phyloP scores from a whole-genome alignment of 2,113 vertebrate genomes.

The Heliornis fulica region DNA sequence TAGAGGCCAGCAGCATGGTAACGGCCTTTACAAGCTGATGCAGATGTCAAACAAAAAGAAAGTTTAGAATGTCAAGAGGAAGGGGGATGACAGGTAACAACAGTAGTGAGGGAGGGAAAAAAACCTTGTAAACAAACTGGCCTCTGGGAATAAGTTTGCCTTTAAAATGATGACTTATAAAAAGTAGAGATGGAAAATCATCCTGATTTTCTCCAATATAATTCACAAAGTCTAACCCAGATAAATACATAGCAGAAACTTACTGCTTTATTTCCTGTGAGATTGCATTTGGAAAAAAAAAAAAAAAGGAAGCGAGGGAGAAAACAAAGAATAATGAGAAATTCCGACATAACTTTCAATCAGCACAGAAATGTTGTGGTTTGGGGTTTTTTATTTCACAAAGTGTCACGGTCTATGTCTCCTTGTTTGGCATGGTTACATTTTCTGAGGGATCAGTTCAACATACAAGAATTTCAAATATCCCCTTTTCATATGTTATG shows the following conservation, averaged over 20 bases:
- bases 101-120: not conserved
- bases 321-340: not conserved
- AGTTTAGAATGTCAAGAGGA: not conserved
- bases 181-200: not conserved
- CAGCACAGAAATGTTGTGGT: not conserved
- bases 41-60: slow-evolving; percentile 11
- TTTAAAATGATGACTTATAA: not conserved
- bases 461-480: not conserved
- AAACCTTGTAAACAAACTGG: not conserved
- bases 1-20: not conserved
- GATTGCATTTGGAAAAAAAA: not conserved
- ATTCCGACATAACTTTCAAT: not conserved
- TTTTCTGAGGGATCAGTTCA: not conserved
- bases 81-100: not conserved
- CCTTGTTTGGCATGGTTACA: not conserved
- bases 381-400: not conserved
- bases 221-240: not conserved
- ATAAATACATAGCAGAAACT: not conserved
- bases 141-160: not conserved
- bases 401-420: not conserved
- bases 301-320: not conserved
- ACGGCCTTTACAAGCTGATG: slow-evolving; percentile 1
- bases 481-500: not conserved
- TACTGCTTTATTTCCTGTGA: not conserved
- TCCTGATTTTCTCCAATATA: not conserved